Evolutionary conservation across 2,888 invertebrate genomes (phyloP).

Genomic region (Campoplex capitator): DNA sequence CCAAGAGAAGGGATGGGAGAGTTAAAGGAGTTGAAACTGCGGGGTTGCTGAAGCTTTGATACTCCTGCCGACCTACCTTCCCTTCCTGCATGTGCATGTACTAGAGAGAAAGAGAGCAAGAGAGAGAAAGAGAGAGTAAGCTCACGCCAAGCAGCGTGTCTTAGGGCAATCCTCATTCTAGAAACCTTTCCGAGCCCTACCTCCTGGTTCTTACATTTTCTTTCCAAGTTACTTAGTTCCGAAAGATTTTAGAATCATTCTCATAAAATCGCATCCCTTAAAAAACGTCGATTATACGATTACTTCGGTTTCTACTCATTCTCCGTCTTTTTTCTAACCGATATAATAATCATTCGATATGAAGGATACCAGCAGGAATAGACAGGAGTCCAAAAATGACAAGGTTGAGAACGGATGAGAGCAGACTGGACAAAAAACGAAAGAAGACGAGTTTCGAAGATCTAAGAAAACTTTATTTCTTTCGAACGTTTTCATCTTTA

Average conservation of each 20-base stretch:
- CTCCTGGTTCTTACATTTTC: background rate
- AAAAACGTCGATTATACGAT: background rate
- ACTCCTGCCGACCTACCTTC: slow-evolving; percentile 58
- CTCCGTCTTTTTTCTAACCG: background rate
- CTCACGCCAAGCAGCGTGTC: slow-evolving; percentile 81
- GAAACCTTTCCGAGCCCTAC: slow-evolving; percentile 64
- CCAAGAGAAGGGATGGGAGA: too few relatives aligned
- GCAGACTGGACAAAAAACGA: slow-evolving; percentile 13
- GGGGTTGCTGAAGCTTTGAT: background rate
- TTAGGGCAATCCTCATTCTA: slow-evolving; percentile 80
- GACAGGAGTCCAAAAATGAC: slow-evolving; percentile 38
- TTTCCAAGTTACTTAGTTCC: background rate
- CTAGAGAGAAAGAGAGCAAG: background rate
- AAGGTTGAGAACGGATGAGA: slow-evolving; percentile 35
- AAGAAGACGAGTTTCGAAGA: slow-evolving; percentile 48
- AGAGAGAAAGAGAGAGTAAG: background rate
- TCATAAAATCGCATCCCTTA: background rate
- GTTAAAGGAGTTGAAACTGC: too few relatives aligned
- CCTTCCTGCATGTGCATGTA: slow-evolving; percentile 46
- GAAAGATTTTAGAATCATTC: background rate
- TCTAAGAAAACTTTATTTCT: slow-evolving; percentile 43
- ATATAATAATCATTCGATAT: slow-evolving; percentile 68
- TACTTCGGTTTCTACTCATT: background rate
- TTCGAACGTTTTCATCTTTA: slow-evolving; percentile 10
- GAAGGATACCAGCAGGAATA: slow-evolving; percentile 26